Evolutionary conservation across 2,888 invertebrate genomes (phyloP).

Genomic region (Agrotis puta): DNA sequence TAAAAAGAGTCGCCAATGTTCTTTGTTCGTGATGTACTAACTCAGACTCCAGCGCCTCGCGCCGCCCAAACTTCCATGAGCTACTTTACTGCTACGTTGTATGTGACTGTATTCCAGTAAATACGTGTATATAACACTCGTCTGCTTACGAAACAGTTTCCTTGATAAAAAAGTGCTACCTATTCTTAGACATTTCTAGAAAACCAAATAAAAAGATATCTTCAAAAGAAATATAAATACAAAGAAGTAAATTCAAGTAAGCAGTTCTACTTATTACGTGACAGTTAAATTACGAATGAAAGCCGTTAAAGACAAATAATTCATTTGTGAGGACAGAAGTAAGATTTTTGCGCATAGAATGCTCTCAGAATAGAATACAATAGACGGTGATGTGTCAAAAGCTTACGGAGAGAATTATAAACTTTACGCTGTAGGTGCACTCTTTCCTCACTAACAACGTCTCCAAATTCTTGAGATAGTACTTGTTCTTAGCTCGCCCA

Average conservation of each 20-base stretch:
- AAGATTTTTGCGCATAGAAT: conserved; percentile 5
- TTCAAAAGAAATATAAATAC: conserved; percentile 12
- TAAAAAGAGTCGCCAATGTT: background rate
- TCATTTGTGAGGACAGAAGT: background rate
- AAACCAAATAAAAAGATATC: background rate
- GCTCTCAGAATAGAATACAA: conserved; percentile 18
- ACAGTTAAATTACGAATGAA: background rate
- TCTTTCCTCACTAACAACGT: conserved; percentile 21
- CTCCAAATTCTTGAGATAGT: conserved; percentile 19
- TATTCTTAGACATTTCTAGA: background rate
- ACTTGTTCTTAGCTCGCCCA: conserved; percentile 4
- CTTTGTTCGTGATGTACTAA: background rate
- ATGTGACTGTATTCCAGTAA: background rate
- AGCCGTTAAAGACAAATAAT: conserved; percentile 4
- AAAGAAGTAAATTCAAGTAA: background rate
- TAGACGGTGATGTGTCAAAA: conserved; percentile 24
- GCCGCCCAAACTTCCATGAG: background rate
- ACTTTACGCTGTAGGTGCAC: conserved; percentile 18
- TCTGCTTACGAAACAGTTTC: background rate
- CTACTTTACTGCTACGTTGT: background rate
- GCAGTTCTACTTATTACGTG: background rate
- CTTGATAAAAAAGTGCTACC: background rate
- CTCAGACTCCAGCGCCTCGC: background rate
- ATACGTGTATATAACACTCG: background rate
- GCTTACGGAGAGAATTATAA: conserved; percentile 18